Evolutionary conservation across 2,113 vertebrate genomes (phyloP).

Genomic region (Peromyscus polionotus): DNA sequence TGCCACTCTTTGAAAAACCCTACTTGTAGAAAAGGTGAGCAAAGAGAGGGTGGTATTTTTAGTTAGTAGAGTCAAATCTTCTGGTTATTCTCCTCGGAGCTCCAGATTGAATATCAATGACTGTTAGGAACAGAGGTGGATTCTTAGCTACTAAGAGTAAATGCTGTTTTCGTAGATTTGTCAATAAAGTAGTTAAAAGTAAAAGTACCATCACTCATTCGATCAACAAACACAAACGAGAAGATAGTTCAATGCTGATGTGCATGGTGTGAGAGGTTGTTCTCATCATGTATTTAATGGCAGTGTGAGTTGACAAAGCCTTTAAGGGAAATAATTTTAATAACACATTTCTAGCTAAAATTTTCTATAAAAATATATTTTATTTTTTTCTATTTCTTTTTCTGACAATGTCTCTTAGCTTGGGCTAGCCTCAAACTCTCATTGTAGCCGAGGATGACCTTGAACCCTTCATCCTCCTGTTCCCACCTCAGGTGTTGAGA

Average conservation of each 20-base stretch:
- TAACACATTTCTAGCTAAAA: neutral
- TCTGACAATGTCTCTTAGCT: neutral
- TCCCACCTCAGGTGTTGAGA: neutral
- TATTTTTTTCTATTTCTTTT: neutral
- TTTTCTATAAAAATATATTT: neutral
- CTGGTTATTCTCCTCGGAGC: neutral
- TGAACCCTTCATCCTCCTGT: too few relatives aligned
- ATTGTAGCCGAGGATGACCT: neutral
- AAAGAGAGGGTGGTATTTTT: neutral
- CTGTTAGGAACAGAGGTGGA: neutral
- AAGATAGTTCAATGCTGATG: neutral
- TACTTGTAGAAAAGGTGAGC: neutral
- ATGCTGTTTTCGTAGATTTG: constrained; percentile 4
- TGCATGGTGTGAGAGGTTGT: neutral
- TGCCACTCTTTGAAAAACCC: neutral
- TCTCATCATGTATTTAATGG: neutral
- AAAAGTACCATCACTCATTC: neutral
- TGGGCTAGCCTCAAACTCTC: neutral
- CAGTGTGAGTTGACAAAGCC: neutral
- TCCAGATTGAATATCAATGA: neutral
- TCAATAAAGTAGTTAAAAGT: neutral
- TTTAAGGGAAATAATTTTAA: neutral
- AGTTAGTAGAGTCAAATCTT: neutral
- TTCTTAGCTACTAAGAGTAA: neutral
- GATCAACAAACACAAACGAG: neutral